Conservation (phyloP, 2,797 vertebrate genomes). For the Liparis tanakae region DNA sequence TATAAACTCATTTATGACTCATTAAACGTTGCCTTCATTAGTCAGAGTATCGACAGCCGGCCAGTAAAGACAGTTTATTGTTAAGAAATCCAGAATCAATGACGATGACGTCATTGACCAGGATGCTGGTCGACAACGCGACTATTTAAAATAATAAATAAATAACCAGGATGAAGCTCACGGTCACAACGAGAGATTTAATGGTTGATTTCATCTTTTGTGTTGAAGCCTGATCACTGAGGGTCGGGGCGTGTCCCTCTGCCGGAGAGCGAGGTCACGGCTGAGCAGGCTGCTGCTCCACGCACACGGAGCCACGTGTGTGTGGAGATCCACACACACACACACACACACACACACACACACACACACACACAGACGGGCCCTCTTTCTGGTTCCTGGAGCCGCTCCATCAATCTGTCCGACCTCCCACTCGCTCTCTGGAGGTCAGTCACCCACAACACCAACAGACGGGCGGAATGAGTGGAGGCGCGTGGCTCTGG, state of each 20-base stretch:
- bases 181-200: not conserved
- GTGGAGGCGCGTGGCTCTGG: conserved; percentile 24
- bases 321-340: conserved; percentile 48
- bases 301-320: conserved; percentile 11
- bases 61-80: not conserved
- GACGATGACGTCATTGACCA: not conserved
- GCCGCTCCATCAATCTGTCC: conserved; percentile 25
- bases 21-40: not conserved
- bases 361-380: conserved; percentile 30
- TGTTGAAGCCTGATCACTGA: not conserved
- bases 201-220: not conserved
- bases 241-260: not conserved
- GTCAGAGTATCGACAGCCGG: not conserved
- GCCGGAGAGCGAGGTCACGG: conserved; percentile 16
- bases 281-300: conserved; percentile 42
- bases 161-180: no score
- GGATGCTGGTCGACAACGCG: not conserved
- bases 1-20: not conserved
- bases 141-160: not conserved
- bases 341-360: conserved; percentile 13
- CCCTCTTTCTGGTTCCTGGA: conserved; percentile 16
- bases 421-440: not conserved
- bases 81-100: not conserved
- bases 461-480: conserved; percentile 39
- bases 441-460: conserved; percentile 44